Conservation (phyloP, 2,797 vertebrate genomes). For the Chloroceryle inda region DNA sequence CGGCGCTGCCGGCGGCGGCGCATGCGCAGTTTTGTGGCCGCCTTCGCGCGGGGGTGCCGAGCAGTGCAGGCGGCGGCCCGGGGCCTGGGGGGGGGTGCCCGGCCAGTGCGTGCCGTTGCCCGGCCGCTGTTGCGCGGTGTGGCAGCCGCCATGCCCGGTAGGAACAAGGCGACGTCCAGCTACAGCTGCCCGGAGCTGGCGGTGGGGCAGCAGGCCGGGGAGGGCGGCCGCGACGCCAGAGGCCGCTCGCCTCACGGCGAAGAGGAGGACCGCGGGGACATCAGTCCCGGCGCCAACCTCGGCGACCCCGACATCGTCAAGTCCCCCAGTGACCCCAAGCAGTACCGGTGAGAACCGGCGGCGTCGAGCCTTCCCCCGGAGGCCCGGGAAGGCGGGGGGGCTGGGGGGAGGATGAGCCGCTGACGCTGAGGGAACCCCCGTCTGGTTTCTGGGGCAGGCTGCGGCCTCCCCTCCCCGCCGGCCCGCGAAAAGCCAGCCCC, state of each 20-base stretch:
- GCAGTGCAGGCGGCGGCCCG: neutral
- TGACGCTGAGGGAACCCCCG: neutral
- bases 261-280: conserved; percentile 59
- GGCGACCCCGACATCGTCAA: conserved; percentile 88
- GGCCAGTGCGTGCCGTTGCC: neutral
- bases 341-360: conserved; percentile 86
- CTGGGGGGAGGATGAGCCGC: too few relatives aligned
- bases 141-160: conserved; percentile 60
- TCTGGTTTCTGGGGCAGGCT: neutral
- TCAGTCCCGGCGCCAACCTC: conserved; percentile 31
- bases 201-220: conserved; percentile 71
- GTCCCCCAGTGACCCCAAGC: conserved; percentile 95
- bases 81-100: neutral
- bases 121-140: neutral
- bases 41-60: conserved; percentile 28
- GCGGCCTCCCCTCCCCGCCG: neutral
- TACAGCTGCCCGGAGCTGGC: conserved; percentile 41
- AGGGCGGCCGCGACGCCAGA: conserved; percentile 70
- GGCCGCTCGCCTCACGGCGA: conserved; percentile 64
- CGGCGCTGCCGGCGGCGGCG: conserved; percentile 16
- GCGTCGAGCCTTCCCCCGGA: neutral
- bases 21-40: conserved; percentile 60
- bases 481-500: neutral
- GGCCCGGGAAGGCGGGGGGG: neutral
- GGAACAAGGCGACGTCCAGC: conserved; percentile 46